Base-by-base conservation (phyloP, 2,888 invertebrate species). In the Sminthurinus aureus region DNA sequence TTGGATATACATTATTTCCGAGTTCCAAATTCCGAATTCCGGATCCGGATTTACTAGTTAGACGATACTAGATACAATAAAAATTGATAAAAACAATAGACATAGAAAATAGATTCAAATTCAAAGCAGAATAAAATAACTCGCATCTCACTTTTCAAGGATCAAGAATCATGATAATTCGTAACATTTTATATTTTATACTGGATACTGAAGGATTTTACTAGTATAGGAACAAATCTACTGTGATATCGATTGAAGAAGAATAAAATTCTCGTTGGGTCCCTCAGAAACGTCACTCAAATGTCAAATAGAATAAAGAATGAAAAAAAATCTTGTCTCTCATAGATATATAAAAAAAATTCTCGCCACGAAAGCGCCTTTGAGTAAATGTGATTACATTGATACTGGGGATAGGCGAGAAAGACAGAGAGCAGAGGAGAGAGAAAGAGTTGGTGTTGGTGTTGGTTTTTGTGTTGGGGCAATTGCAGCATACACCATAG, bases 281-380 rank as follows among this genome's bases (percentile, higher is more conserved):
- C 79, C 83, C 79, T 79, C 74, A 73, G 79, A 73, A 18, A 78
- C 83, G 83, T 83, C 83, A 79, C 83, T 83, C 83, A 83, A 83
- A 83, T 73, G 83, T 83, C 83, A 83, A 83, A 83, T 83, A 73
- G 67, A 83, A 78, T 79, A 69, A 71, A 77, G 82, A 78, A 52
- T 83, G 83, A 83, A 83, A 83, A 83, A 83, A 83, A 83, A 83
- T 83, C 83, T 83, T 83, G 83, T 83, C 83, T 83, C 82, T 82
- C 82, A 66, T 76, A 81, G 71, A 73, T 81, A 52, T 81, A 74
- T 81, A 6, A 38, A 76, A 76, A 82, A 82, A 82, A 79, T 83
- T 83, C 83, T 83, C 71, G 71, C 51, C 52, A 79, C 77, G 83
- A 83, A 83, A 83, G 78, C 83, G 83, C 71, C 83, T 83, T 83